Evolutionary conservation across 2,113 vertebrate genomes (phyloP).

Genomic region (Natator depressus): DNA sequence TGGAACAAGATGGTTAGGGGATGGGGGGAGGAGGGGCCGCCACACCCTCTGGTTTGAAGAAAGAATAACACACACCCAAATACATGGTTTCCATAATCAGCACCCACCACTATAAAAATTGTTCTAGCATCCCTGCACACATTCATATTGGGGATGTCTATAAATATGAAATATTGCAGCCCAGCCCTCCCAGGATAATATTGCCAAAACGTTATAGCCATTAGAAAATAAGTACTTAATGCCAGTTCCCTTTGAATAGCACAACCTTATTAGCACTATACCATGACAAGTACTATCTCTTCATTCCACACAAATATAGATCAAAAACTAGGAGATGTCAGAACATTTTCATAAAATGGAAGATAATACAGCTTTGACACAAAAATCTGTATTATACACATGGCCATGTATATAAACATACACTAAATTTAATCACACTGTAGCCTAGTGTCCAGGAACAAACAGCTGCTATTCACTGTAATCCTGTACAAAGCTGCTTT

Average conservation of each 20-base stretch:
- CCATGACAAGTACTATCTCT: neutral
- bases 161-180: neutral
- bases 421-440: neutral
- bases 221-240: neutral
- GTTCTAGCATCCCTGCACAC: neutral
- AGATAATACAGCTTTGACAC: neutral
- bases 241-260: neutral
- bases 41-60: too few relatives aligned
- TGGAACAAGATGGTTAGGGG: too few relatives aligned
- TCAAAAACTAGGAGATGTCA: neutral
- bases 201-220: neutral
- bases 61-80: too few relatives aligned
- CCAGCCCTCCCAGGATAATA: neutral
- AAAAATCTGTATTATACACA: neutral
- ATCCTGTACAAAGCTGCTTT: neutral
- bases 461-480: neutral
- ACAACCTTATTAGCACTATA: neutral
- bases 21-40: too few relatives aligned
- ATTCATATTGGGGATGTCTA: neutral
- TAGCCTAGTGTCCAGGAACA: neutral
- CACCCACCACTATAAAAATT: too few relatives aligned
- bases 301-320: neutral
- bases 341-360: neutral
- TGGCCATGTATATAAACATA: neutral
- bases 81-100: too few relatives aligned